A percentile compares a stretch with the other conserved stretches of the same genome.
phyloP scores from a whole-genome alignment of 2,888 invertebrate species.

The Pristionchus japonicus region DNA sequence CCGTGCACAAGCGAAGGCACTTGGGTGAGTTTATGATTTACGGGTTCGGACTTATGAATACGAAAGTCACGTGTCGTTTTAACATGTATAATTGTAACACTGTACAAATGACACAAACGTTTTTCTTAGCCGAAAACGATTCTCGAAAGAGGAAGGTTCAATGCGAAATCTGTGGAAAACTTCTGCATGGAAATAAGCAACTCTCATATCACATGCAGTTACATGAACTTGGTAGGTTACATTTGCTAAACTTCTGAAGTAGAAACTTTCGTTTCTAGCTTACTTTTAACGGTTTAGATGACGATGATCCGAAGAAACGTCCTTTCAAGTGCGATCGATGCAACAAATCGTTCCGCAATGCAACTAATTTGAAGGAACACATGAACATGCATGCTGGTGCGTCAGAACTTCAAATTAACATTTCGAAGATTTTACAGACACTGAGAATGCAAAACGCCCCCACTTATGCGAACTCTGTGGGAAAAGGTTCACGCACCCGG shows the following conservation, averaged over 20 bases:
- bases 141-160: not conserved
- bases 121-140: not conserved
- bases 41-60: too few relatives aligned
- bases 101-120: too few relatives aligned
- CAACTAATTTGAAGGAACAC: not conserved
- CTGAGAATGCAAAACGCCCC: too few relatives aligned
- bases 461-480: too few relatives aligned
- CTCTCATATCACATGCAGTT: not conserved
- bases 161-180: not conserved
- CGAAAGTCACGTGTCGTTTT: too few relatives aligned
- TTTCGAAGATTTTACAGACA: too few relatives aligned
- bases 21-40: not conserved
- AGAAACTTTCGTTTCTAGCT: not conserved
- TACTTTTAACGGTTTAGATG: too few relatives aligned
- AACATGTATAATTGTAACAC: too few relatives aligned
- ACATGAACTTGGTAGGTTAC: not conserved
- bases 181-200: not conserved
- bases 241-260: not conserved
- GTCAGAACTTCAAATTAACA: too few relatives aligned
- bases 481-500: too few relatives aligned
- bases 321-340: too few relatives aligned
- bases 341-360: not conserved
- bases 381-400: not conserved
- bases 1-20: not conserved
- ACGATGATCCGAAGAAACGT: too few relatives aligned